Evolutionary conservation across 2,888 invertebrate species (phyloP).

Genomic region (Dolichomitus sp.): DNA sequence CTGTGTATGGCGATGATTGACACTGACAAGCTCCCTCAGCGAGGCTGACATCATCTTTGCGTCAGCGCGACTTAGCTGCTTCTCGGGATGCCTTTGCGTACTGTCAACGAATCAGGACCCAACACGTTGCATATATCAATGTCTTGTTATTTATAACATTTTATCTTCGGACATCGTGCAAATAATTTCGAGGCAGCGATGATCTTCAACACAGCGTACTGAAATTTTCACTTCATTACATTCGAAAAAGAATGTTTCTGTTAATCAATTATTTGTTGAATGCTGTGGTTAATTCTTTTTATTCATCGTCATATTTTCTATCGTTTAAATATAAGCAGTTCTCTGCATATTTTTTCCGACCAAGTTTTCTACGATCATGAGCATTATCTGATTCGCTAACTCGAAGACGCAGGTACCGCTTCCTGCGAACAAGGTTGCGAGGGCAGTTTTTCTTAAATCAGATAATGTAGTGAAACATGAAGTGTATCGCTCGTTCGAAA

Average conservation of each 20-base stretch:
- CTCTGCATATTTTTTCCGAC: neutral
- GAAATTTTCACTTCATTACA: neutral
- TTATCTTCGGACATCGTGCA: slow-evolving; percentile 13
- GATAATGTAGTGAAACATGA: slow-evolving; percentile 43
- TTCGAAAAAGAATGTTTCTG: neutral
- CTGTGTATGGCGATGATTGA: slow-evolving; percentile 47
- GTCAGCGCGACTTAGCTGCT: slow-evolving; percentile 11
- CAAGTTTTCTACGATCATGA: neutral
- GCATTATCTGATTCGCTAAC: slow-evolving; percentile 25
- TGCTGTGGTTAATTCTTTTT: neutral
- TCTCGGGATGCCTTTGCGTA: slow-evolving; percentile 35
- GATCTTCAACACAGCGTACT: neutral
- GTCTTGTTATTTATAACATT: slow-evolving; percentile 33
- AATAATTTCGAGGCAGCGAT: neutral
- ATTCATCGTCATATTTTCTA: no score
- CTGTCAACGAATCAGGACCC: slow-evolving; percentile 46
- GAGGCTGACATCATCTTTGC: slow-evolving; percentile 47
- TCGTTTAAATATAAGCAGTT: neutral
- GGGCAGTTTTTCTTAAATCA: slow-evolving; percentile 40
- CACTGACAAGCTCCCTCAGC: slow-evolving; percentile 39
- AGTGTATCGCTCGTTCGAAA: slow-evolving; percentile 28
- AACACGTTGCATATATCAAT: slow-evolving; percentile 44
- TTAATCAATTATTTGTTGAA: neutral
- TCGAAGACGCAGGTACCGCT: neutral
- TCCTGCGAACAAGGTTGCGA: neutral